phyloP scores from a whole-genome alignment of 37 sponge, comb jelly and placozoan species.

The Spongia lamella region DNA sequence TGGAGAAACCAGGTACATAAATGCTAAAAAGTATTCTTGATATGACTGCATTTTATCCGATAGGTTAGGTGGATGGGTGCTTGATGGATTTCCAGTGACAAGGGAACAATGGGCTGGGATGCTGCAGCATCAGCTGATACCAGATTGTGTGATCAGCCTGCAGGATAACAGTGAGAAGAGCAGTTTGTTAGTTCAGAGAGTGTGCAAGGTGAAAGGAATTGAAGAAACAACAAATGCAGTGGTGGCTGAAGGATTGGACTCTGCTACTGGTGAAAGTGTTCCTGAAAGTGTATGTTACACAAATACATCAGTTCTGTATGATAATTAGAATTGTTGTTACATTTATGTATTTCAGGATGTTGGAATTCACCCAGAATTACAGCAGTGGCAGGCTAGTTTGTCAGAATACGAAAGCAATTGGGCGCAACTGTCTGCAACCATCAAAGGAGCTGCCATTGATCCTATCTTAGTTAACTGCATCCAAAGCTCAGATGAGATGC shows the following conservation, averaged over 20 bases:
- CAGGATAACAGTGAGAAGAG: constrained; percentile 53
- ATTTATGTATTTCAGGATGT: not conserved
- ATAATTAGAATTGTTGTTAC: too few species aligned
- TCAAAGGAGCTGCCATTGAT: constrained; percentile 81
- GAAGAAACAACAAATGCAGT: constrained; percentile 4
- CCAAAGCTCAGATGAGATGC: constrained; percentile 9
- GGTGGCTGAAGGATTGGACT: not conserved
- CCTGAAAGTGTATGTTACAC: too few species aligned
- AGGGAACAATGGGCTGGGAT: constrained; percentile 93
- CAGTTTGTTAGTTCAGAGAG: constrained; percentile 30
- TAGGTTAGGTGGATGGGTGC: constrained; percentile 94
- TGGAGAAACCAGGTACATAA: constrained; percentile 8
- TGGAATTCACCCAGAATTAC: constrained; percentile 17
- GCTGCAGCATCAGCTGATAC: constrained; percentile 75
- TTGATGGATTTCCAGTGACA: constrained; percentile 91
- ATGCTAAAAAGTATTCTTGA: not conserved
- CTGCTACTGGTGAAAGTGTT: not conserved
- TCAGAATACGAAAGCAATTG: constrained; percentile 54
- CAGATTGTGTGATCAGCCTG: constrained; percentile 83
- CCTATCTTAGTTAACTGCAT: constrained; percentile 60
- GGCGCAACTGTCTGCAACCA: constrained; percentile 56
- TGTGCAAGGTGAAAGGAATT: constrained; percentile 34
- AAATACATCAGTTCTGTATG: too few species aligned
- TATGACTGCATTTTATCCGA: not conserved
- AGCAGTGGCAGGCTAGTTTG: constrained; percentile 45